phyloP scores from a whole-genome alignment of 2,888 invertebrate genomes.

The Tinea pellionella region DNA sequence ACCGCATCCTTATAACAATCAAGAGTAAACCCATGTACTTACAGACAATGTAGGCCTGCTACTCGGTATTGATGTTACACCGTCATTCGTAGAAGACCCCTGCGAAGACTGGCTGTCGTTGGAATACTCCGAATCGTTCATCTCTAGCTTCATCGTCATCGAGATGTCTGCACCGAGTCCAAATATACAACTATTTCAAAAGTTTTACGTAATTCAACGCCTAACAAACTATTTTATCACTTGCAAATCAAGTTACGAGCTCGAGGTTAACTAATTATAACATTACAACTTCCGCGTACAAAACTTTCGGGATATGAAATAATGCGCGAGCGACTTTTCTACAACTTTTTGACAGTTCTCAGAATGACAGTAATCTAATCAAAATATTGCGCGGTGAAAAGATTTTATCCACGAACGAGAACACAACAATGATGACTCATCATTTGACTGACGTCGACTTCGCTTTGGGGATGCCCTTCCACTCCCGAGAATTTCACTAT shows the following conservation, averaged over 20 bases:
- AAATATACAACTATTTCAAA: not conserved
- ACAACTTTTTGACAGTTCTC: conserved; percentile 12
- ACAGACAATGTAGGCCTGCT: conserved; percentile 40
- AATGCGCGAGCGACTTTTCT: not conserved
- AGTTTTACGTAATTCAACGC: conserved; percentile 1
- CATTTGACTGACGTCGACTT: conserved; percentile 48
- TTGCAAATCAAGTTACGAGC: conserved; percentile 7
- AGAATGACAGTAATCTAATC: conserved; percentile 9
- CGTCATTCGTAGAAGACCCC: conserved; percentile 65
- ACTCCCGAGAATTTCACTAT: conserved; percentile 40
- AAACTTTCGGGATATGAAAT: not conserved
- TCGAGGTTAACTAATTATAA: conserved; percentile 18
- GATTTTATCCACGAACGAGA: conserved; percentile 26
- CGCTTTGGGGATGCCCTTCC: conserved; percentile 64
- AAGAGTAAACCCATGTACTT: conserved; percentile 26
- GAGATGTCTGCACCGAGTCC: conserved; percentile 21
- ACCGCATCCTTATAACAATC: not conserved
- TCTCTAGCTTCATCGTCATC: conserved; percentile 72
- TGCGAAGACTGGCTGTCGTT: conserved; percentile 72
- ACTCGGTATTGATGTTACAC: conserved; percentile 40
- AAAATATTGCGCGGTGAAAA: conserved; percentile 17
- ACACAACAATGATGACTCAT: conserved; percentile 64
- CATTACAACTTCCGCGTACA: conserved; percentile 21
- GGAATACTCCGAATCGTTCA: conserved; percentile 71
- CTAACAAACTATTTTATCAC: conserved; percentile 5